Evolutionary conservation across 2,888 invertebrate genomes (phyloP).

Genomic region (Sthenelais limicola): DNA sequence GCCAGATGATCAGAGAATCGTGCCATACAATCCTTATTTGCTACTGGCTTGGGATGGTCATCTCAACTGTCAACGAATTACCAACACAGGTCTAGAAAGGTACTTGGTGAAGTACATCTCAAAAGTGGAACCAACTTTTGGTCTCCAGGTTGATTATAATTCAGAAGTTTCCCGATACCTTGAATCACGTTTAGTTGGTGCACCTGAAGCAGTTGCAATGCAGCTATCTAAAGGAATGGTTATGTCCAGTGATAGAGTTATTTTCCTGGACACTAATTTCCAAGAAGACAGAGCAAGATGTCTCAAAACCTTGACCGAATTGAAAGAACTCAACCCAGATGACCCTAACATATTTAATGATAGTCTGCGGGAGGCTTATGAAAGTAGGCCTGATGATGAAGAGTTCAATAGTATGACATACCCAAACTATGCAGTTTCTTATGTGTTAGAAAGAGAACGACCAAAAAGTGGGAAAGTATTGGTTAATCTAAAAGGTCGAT

Average conservation of each 20-base stretch:
- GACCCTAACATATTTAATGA: background rate
- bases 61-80: background rate
- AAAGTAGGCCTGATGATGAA: background rate
- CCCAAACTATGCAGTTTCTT: background rate
- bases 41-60: constrained; percentile 15
- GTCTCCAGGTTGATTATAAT: background rate
- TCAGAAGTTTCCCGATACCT: background rate
- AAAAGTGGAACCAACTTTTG: constrained; percentile 15
- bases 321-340: background rate
- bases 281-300: background rate
- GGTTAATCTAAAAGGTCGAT: background rate
- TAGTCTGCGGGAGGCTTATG: background rate
- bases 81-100: constrained; percentile 1
- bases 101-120: constrained; percentile 13
- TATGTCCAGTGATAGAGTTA: background rate
- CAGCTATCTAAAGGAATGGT: background rate
- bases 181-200: background rate
- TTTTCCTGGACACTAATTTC: background rate
- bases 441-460: background rate
- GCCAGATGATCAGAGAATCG: background rate
- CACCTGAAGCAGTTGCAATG: constrained; percentile 16
- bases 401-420: constrained; percentile 5
- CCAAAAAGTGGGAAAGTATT: background rate
- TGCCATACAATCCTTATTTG: constrained; percentile 13
- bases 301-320: background rate